These are phyloP conservation scores for Dasysyrphus tricinctus DNA, from an alignment of 2,888 invertebrate species.

Conservation along the genomic window DNA sequence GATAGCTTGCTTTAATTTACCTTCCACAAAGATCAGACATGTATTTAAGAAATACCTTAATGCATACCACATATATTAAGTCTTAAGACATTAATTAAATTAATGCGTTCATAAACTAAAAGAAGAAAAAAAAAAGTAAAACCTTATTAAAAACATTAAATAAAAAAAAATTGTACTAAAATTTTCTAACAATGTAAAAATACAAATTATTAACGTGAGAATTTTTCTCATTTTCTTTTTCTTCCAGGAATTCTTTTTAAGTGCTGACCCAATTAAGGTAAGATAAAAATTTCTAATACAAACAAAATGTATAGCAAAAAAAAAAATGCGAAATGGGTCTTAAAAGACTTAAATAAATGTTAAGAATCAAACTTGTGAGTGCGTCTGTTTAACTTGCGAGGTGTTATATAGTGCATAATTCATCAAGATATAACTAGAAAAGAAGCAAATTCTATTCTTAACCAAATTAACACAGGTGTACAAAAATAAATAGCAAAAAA, in stretches of 20 bases:
- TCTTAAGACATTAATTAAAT: neutral
- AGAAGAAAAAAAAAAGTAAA: neutral
- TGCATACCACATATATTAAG: neutral
- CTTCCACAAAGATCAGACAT: too few relatives aligned
- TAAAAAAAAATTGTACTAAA: constrained; percentile 16
- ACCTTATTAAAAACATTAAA: neutral
- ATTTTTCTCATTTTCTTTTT: constrained; percentile 57
- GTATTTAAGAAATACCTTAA: too few relatives aligned
- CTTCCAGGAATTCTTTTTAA: constrained; percentile 58
- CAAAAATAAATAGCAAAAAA: neutral
- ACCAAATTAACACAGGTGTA: neutral
- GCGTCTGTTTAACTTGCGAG: neutral
- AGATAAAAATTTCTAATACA: constrained; percentile 1
- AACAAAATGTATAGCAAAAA: neutral
- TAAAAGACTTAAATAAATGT: neutral
- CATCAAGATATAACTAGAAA: constrained; percentile 17
- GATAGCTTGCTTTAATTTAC: too few relatives aligned
- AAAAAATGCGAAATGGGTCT: neutral
- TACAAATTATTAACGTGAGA: constrained; percentile 59
- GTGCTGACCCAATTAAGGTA: constrained; percentile 70
- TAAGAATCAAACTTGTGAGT: constrained; percentile 20
- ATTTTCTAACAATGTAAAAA: constrained; percentile 47
- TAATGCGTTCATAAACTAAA: neutral
- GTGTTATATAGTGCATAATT: constrained; percentile 32
- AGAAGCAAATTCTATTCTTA: neutral